A percentile compares a stretch with the other conserved stretches of the same genome.
phyloP scores from a whole-genome alignment of 2,888 invertebrate species.

The Schizaphis graminum region DNA sequence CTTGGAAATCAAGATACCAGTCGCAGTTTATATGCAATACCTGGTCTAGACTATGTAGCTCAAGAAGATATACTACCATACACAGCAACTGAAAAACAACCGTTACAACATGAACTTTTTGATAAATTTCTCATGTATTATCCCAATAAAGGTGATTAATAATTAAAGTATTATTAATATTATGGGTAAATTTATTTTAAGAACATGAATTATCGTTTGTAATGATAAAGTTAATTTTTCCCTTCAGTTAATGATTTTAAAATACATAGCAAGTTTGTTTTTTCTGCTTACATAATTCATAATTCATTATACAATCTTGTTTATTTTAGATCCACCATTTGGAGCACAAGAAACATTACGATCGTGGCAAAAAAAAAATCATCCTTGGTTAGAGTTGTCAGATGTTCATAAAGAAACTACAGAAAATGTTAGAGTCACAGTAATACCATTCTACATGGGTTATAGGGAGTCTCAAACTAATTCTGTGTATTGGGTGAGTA shows the following conservation, averaged over 20 bases:
- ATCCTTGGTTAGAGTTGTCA: constrained; percentile 95
- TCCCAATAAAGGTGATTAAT: constrained; percentile 79
- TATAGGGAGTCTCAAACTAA: constrained; percentile 91
- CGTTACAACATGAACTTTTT: constrained; percentile 95
- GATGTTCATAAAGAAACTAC: constrained; percentile 98
- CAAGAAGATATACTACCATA: constrained; percentile 98
- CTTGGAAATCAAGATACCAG: constrained; percentile 96
- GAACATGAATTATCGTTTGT: background rate
- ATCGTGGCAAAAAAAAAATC: constrained; percentile 98
- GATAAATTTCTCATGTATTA: constrained; percentile 91
- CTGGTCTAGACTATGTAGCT: constrained; percentile 97
- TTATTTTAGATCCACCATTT: constrained; percentile 83
- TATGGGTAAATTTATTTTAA: constrained; percentile 63
- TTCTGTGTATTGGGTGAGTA: constrained; percentile 89
- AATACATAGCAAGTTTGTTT: background rate
- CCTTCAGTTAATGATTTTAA: background rate
- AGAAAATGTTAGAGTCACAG: constrained; percentile 94
- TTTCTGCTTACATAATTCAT: background rate
- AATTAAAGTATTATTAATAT: background rate
- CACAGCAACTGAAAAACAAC: constrained; percentile 87
- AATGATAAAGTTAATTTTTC: background rate
- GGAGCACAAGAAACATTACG: constrained; percentile 89
- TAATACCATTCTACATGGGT: constrained; percentile 99
- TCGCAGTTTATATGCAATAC: constrained; percentile 94
- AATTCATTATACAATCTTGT: background rate